phyloP scores from a whole-genome alignment of 2,113 vertebrate genomes.

The Callorhinus ursinus region DNA sequence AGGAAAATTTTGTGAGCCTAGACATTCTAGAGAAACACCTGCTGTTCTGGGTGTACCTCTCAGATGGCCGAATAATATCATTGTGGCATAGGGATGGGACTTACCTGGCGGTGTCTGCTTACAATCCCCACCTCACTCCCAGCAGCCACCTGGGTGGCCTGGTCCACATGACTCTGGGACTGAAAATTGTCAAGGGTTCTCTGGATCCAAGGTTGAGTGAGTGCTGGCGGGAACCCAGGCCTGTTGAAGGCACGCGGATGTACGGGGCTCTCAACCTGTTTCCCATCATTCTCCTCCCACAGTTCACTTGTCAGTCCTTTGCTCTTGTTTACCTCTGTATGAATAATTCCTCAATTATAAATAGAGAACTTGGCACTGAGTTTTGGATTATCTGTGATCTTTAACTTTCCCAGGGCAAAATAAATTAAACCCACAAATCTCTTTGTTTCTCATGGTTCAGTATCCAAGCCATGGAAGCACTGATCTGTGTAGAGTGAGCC shows the following conservation, averaged over 20 bases:
- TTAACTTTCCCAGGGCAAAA: slow-evolving; percentile 74
- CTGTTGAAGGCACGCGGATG: neutral
- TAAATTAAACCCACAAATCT: slow-evolving; percentile 66
- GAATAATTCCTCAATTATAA: slow-evolving; percentile 70
- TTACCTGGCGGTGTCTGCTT: neutral
- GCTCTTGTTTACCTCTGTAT: slow-evolving; percentile 67
- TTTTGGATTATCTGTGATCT: slow-evolving; percentile 72
- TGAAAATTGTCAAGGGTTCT: neutral
- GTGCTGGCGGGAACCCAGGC: neutral
- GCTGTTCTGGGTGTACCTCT: neutral
- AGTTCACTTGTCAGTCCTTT: slow-evolving; percentile 45
- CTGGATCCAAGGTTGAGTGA: neutral
- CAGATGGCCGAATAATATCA: neutral
- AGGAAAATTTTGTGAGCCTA: neutral
- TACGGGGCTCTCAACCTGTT: slow-evolving; percentile 22
- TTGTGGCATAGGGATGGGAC: neutral
- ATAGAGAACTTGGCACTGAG: slow-evolving; percentile 73
- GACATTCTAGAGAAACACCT: neutral
- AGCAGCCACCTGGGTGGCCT: neutral
- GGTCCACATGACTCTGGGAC: slow-evolving; percentile 23
- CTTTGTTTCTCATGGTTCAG: slow-evolving; percentile 62
- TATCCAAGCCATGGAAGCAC: slow-evolving; percentile 37
- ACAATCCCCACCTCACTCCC: neutral
- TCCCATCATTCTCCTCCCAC: slow-evolving; percentile 55
- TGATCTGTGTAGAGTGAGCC: slow-evolving; percentile 20